Percentiles rank a stretch among this genome's conserved stretches.
These are phyloP conservation scores for Calliphora vicina DNA, from an alignment of 1,140 invertebrate genomes.

Conservation along the genomic window DNA sequence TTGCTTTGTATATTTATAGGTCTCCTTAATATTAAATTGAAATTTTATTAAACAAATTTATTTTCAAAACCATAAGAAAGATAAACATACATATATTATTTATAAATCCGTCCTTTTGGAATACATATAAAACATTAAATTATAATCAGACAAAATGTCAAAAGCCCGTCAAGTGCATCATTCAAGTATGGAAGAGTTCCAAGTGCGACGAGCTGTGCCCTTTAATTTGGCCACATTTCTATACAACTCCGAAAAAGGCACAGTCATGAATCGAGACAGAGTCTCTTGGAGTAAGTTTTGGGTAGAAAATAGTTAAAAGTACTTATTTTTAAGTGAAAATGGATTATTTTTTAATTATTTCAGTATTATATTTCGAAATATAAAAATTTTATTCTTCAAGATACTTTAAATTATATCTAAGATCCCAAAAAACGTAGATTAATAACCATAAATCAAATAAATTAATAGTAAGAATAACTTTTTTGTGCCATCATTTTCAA, in stretches of 20 bases:
- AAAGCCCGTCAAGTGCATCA: constrained; percentile 51
- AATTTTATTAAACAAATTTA: neutral
- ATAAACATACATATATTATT: neutral
- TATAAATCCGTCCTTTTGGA: neutral
- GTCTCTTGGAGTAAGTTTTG: constrained; percentile 75
- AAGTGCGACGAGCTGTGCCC: constrained; percentile 48
- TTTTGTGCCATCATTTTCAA: no score
- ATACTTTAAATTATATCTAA: no score
- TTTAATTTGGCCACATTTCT: constrained; percentile 66
- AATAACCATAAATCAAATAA: no score
- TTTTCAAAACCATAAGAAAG: neutral
- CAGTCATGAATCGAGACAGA: constrained; percentile 76
- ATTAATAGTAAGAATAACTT: no score
- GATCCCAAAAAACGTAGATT: no score
- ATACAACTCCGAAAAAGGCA: constrained; percentile 75
- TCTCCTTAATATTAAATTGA: neutral
- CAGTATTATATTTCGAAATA: no score
- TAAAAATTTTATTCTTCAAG: no score
- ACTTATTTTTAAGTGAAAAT: no score
- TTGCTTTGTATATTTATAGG: neutral
- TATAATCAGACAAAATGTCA: constrained; percentile 48
- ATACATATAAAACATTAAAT: neutral
- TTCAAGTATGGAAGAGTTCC: constrained; percentile 47
- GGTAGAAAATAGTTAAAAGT: neutral
- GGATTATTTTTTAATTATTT: no score